These are phyloP conservation scores for Entomyzon cyanotis DNA, from an alignment of 2,113 vertebrate species.

Conservation along the genomic window DNA sequence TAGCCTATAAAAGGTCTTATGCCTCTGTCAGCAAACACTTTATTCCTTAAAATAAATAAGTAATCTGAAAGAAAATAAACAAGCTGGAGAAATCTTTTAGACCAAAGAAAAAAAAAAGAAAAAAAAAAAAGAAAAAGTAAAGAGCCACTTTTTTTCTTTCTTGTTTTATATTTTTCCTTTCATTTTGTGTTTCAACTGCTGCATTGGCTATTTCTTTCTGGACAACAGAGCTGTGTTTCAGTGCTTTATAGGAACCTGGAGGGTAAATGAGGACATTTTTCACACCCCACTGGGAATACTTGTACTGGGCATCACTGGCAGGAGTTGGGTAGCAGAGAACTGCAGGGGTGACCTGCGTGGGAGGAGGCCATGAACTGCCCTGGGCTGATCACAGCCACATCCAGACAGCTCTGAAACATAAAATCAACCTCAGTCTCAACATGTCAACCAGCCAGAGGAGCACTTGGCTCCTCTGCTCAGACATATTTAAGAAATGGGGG, in stretches of 20 bases:
- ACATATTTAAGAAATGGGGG: not conserved
- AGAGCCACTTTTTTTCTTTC: not conserved
- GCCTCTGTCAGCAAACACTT: constrained; percentile 55
- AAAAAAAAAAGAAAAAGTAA: not conserved
- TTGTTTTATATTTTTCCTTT: not conserved
- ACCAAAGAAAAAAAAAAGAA: not conserved
- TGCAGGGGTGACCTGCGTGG: not conserved
- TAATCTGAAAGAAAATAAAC: constrained; percentile 30
- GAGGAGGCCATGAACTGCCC: not conserved
- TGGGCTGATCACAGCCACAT: not conserved
- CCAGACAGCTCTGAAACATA: not conserved
- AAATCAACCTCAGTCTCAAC: not conserved
- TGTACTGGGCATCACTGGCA: not conserved
- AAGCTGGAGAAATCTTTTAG: not conserved
- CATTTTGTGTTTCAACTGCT: not conserved
- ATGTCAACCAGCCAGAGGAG: not conserved
- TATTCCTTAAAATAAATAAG: constrained; percentile 46
- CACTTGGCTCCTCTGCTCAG: not conserved
- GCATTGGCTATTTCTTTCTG: not conserved
- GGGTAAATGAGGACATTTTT: not conserved
- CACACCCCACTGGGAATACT: not conserved
- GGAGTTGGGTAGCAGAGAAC: not conserved
- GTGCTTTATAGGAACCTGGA: not conserved
- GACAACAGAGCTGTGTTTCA: not conserved
- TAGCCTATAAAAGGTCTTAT: constrained; percentile 45